Evolutionary conservation across 2,797 vertebrate species (phyloP).

Genomic region (Spea hammondii): DNA sequence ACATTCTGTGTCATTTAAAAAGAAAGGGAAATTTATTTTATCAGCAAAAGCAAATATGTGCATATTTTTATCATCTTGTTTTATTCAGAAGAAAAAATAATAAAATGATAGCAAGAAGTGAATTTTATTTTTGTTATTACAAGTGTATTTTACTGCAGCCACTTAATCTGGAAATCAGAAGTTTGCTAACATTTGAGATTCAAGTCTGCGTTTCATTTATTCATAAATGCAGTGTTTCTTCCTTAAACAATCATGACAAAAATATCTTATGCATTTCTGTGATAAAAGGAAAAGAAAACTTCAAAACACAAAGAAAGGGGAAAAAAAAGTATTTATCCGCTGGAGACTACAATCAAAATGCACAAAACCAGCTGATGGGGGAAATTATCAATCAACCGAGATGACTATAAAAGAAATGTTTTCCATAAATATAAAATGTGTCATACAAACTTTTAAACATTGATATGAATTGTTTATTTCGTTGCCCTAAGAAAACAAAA

Average conservation of each 20-base stretch:
- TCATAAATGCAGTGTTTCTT: constrained; percentile 36
- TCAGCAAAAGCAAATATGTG: too few relatives aligned
- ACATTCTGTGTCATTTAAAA: background rate
- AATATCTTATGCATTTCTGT: constrained; percentile 27
- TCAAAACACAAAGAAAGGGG: constrained; percentile 18
- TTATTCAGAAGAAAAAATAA: background rate
- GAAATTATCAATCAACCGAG: constrained; percentile 33
- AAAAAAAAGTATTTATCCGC: constrained; percentile 38
- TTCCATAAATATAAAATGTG: constrained; percentile 20
- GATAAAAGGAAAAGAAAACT: constrained; percentile 38
- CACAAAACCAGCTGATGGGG: constrained; percentile 30
- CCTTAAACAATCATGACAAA: constrained; percentile 28
- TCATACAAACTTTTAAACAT: constrained; percentile 34
- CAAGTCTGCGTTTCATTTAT: constrained; percentile 37
- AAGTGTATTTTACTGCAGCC: background rate
- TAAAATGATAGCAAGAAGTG: background rate
- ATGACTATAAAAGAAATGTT: constrained; percentile 16
- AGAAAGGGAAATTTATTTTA: too few relatives aligned
- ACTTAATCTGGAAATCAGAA: background rate
- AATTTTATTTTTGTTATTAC: background rate
- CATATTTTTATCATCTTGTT: background rate
- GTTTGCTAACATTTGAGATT: constrained; percentile 29
- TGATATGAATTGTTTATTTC: constrained; percentile 13
- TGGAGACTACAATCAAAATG: constrained; percentile 33
- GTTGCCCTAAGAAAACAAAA: too few relatives aligned